Evolutionary conservation across 30 jellyfish, hydroid and myxozoan genomes (phyloP).

Genomic region (Clytia hemisphaerica): DNA sequence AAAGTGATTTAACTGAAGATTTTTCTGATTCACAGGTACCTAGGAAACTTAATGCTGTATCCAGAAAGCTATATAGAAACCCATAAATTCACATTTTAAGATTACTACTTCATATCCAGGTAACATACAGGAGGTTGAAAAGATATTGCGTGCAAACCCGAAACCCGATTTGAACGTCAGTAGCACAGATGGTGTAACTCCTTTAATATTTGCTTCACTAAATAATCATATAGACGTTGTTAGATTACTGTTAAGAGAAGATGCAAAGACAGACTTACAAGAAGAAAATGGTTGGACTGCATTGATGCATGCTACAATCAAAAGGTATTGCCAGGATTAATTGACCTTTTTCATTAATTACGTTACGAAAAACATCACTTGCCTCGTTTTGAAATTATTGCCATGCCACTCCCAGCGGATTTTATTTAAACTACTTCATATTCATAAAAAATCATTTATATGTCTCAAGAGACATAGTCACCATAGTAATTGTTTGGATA

Average conservation of each 20-base stretch:
- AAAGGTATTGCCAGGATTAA: no score
- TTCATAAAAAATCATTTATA: no score
- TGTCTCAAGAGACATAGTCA: no score
- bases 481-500: no score
- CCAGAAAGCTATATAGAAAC: not conserved
- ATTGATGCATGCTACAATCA: constrained; percentile 90
- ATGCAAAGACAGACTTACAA: constrained; percentile 76
- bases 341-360: no score
- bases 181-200: constrained; percentile 98
- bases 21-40: no score
- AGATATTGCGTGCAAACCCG: not conserved
- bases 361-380: no score
- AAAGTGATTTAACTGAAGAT: no score
- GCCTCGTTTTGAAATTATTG: no score
- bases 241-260: constrained; percentile 43
- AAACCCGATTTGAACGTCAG: constrained; percentile 5
- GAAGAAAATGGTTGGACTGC: constrained; percentile 93
- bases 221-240: constrained; percentile 72
- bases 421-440: no score
- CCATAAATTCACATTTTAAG: not conserved
- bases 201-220: constrained; percentile 84
- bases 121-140: not conserved
- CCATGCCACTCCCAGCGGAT: no score
- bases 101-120: not conserved
- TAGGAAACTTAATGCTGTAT: constrained; percentile 7